Evolutionary conservation across 2,797 vertebrate genomes (phyloP), one percentile per base, ranked within the genome.

Genomic region (Pangasius larnaudii): DNA sequence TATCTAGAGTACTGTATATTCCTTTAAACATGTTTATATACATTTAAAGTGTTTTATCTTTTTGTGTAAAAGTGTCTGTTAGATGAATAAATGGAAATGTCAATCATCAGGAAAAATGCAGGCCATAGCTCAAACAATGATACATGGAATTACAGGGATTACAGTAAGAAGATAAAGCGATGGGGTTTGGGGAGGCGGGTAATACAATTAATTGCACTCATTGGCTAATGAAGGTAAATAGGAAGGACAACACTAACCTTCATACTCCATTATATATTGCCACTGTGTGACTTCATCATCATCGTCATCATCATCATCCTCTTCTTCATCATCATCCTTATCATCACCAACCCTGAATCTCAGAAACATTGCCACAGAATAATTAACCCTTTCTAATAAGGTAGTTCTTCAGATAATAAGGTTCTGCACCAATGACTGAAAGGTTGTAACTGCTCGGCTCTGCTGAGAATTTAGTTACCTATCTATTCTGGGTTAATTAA

Each of bases 161-260:
- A 39, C 53, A 39, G 33, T 80, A 39, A 80, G 56, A 80, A 80
- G 78, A 80, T 59, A 58, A 80, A 36, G 53, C 1, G 9, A 36
- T 80, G 77, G 53, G 78, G 33, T 58, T 79, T 2, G 56, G n/a
- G 16, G 30, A 16, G 27, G 75, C 2, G 7, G 27, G 49, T n/a
- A 27, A 75, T 49, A n/a, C 11, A 51, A 75, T 51, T 53, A 53
- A 78, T 59, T 59, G 33, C 56, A 81, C 1, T 42, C 33, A 81
- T 8, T 81, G 58, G 36, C 36, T 61, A 81, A 81, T 61, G 16
- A 69, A 79, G 22, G 36, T 80, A 51, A 80, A 86, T 75, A 30
- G 33, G 30, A 67, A 53, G 10, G 74, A 71, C 42, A 61, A 80
- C 46, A 81, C 3, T 49, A 53, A 22, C 33, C 42, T 65, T 19